A percentile compares a stretch with the other conserved stretches of the same genome.
These are phyloP conservation scores for Nicator chloris DNA, from an alignment of 2,113 vertebrate species.

Conservation along the genomic window DNA sequence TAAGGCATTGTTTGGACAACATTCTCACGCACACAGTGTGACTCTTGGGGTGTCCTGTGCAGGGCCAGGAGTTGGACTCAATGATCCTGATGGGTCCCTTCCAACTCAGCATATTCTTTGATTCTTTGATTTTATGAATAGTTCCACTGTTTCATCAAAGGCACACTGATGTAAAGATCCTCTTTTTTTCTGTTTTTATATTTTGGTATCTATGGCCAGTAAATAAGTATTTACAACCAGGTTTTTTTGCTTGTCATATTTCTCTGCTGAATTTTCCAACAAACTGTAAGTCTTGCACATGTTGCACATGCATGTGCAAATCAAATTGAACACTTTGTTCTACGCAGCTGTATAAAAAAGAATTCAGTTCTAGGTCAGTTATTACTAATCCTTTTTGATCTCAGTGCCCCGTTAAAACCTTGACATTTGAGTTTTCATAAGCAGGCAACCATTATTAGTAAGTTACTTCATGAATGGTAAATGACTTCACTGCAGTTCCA, in stretches of 20 bases:
- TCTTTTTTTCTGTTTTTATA: not conserved
- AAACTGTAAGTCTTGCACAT: not conserved
- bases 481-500: not conserved
- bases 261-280: not conserved
- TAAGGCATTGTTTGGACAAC: not conserved
- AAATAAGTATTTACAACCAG: not conserved
- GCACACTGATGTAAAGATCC: not conserved
- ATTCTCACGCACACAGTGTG: not conserved
- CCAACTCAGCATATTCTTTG: not conserved
- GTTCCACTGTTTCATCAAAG: not conserved
- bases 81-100: not conserved
- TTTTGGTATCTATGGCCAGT: not conserved
- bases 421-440: conserved; percentile 28
- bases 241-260: not conserved
- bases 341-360: not conserved
- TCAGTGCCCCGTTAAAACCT: conserved; percentile 5
- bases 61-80: not conserved
- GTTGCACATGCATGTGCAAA: not conserved
- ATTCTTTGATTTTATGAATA: not conserved
- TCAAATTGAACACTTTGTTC: not conserved
- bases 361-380: not conserved
- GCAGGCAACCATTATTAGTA: not conserved
- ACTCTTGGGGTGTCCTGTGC: not conserved
- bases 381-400: not conserved
- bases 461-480: conserved; percentile 14